Base-by-base conservation (phyloP, 2,888 invertebrate genomes). In the Frankliniella fusca region DNA sequence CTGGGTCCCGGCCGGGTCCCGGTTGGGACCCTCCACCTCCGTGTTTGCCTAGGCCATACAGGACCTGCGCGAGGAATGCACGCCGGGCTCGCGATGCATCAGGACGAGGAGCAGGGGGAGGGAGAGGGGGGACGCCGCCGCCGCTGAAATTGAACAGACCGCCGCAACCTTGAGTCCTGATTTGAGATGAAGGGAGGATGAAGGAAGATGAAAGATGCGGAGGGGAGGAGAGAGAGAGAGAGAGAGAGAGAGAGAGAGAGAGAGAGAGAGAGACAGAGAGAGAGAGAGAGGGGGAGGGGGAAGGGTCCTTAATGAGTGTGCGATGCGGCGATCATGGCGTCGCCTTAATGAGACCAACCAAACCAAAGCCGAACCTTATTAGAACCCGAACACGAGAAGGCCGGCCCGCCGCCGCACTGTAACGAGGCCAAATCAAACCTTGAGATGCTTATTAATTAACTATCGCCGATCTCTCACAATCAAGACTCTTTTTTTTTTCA, bases 341-440 rank as follows among this genome's bases (percentile, higher is more conserved):
- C 23, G 23, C 70, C n/a, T 54, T 76, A 76, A 76, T 76, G 70
- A 76, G 70, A 76, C 70, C 27, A 76, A 76, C 70, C 70, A 76
- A 76, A 76, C 70, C 70, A 76, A 76, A 76, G 12, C 70, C 70
- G 70, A 76, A 76, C 27, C 70, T 76, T 76, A 61, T 61, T 61
- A 61, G 61, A 61, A 61, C 61, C 61, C 61, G 70, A 76, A 76
- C 70, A 76, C 27, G 70, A 61, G 61, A 61, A 61, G 15, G 20
- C 23, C 70, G 70, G 27, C 23, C 38, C 38, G 38, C 38, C 38
- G 38, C 38, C 15, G 54, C 54, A 20, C 61, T 61, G 61, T 61
- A 61, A 61, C 61, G 61, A 61, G 61, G n/a, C 61, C 27, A 27
- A 76, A 76, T 76, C 70, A 76, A 76, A 76, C 70, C 61, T 38